Evolutionary conservation across 2,888 invertebrate genomes (phyloP), one percentile per base, ranked within the genome.

Genomic region (Xylota sylvarum): DNA sequence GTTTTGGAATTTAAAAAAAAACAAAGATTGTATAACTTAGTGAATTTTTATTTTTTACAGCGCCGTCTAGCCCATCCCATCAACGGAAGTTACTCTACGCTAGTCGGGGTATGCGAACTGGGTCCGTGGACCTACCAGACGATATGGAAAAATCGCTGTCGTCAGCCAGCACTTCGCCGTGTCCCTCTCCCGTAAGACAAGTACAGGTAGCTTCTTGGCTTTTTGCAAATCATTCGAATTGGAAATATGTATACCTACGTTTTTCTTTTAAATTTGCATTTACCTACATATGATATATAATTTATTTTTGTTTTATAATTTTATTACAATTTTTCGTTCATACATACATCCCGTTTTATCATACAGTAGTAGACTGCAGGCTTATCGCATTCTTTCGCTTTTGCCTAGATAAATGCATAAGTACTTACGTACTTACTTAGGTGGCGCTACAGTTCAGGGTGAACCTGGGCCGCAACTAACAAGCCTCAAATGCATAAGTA

Each of bases 141-240:
- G 97, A 97, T 81, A 97, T 97, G 92, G 96, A 96, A 89, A 97
- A 98, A 92, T 97, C 97, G 73, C 94, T 97, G 79, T 98, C 97
- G 46, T 98, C 97, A 27, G 97, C 97, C 85, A 97, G 97, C 91
- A 97, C 97, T 14, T 98, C 98, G 50, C 98, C 98, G 2, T 98
- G 98, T 91, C 97, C 98, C 12, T 98, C 98, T 89, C 98, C 98
- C 40, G 95, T 95, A 89, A 94, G 95, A 91, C 94, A 94, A 90
- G 92, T 91, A 91, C 92, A 92, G 91, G 91, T 92, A 91, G 90
- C 90, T 89, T 89, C 27, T 56, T 70, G 40, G 85, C 85, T 87
- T 83, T 67, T 79, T 79, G 76, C 82, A 60, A 79, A 77, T 48
- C 43, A 55, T 69, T 62, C 43, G 4, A 17, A 23, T 19, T 60